These are phyloP conservation scores for Subanguina moxae DNA, from an alignment of 1,140 invertebrate genomes.

Conservation along the genomic window DNA sequence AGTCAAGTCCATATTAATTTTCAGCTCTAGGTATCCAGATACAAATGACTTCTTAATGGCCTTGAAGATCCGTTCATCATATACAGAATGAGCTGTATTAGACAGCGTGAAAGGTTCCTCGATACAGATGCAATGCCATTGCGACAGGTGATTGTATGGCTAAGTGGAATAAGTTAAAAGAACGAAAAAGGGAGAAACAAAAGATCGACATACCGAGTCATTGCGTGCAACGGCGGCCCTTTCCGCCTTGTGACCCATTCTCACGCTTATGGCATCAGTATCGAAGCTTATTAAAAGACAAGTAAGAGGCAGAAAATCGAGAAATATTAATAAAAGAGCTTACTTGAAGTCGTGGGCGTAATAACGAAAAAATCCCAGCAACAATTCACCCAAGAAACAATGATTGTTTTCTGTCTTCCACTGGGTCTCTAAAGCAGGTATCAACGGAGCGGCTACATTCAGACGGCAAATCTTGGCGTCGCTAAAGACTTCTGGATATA, in stretches of 20 bases:
- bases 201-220: neutral
- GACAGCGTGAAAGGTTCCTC: constrained; percentile 91
- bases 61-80: constrained; percentile 74
- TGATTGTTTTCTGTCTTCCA: constrained; percentile 17
- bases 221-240: constrained; percentile 66
- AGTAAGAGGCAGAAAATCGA: neutral
- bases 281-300: constrained; percentile 66
- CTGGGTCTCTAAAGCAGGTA: constrained; percentile 15
- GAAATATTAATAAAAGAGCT: constrained; percentile 56
- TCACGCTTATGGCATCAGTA: constrained; percentile 76
- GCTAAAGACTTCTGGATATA: constrained; percentile 64
- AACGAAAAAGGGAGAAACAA: neutral
- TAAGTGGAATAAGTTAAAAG: neutral
- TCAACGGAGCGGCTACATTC: constrained; percentile 34
- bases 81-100: constrained; percentile 88
- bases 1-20: neutral
- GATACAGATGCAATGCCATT: constrained; percentile 88
- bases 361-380: constrained; percentile 80
- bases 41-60: neutral
- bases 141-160: constrained; percentile 72
- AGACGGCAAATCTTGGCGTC: constrained; percentile 67
- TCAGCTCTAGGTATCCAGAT: neutral
- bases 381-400: constrained; percentile 76
- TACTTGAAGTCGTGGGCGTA: constrained; percentile 76
- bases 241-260: constrained; percentile 71